Evolutionary conservation across 1,140 invertebrate species (phyloP).

Genomic region (Hyposmocoma kahamanoa): DNA sequence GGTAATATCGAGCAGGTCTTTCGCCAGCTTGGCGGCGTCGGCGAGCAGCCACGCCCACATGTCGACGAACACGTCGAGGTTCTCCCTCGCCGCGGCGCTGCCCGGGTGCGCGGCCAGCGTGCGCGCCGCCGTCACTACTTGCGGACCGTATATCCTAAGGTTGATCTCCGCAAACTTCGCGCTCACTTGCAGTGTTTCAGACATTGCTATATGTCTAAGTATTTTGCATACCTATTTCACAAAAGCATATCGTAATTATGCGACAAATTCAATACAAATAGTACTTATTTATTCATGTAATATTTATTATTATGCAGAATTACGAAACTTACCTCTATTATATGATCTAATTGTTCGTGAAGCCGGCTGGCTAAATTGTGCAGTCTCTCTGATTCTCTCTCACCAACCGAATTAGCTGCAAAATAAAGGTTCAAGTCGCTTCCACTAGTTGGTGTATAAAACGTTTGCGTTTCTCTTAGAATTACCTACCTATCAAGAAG

Average conservation of each 20-base stretch:
- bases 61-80: conserved; percentile 97
- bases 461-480: too few relatives aligned
- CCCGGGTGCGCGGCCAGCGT: conserved; percentile 92
- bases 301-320: conserved; percentile 18
- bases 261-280: background rate
- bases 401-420: conserved; percentile 67
- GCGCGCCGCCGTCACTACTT: conserved; percentile 95
- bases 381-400: conserved; percentile 73
- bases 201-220: conserved; percentile 94
- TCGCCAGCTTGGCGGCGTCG: conserved; percentile 89
- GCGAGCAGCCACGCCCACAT: conserved; percentile 96
- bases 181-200: conserved; percentile 94
- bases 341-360: conserved; percentile 75
- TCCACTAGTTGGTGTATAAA: too few relatives aligned
- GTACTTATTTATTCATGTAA: background rate
- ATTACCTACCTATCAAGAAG: too few relatives aligned
- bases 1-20: conserved; percentile 92
- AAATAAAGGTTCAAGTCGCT: conserved; percentile 13
- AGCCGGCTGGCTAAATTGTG: conserved; percentile 70
- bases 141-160: conserved; percentile 93
- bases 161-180: conserved; percentile 97
- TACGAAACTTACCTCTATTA: conserved; percentile 66
- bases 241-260: too few relatives aligned
- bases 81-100: conserved; percentile 97
- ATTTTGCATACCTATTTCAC: conserved; percentile 97